Percentiles rank a stretch among this genome's conserved stretches.
Evolutionary conservation across 2,113 vertebrate species (phyloP).

Genomic region (Datnioides undecimradiatus): DNA sequence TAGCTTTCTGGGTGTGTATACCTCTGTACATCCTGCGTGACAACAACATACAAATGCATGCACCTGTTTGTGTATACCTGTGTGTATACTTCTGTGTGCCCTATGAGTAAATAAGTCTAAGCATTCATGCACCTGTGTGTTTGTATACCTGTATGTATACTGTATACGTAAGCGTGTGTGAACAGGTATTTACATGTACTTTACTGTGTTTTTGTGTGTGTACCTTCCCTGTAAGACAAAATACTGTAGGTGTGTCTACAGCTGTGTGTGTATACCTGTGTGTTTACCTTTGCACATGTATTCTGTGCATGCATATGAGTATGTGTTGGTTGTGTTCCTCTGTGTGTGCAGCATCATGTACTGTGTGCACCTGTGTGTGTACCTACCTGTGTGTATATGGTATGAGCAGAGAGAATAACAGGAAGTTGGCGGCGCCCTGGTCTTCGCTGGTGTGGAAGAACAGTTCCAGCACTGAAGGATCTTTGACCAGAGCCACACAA

Average conservation of each 20-base stretch:
- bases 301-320: conserved; percentile 84
- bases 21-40: too few relatives aligned
- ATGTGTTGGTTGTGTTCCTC: not conserved
- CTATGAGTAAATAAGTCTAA: too few relatives aligned
- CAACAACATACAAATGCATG: too few relatives aligned
- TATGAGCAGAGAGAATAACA: conserved; percentile 91
- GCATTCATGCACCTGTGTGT: too few relatives aligned
- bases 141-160: too few relatives aligned
- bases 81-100: too few relatives aligned
- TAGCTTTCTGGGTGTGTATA: too few relatives aligned
- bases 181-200: too few relatives aligned
- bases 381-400: not conserved
- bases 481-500: conserved; percentile 92
- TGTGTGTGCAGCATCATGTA: not conserved
- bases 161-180: too few relatives aligned
- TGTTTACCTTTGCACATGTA: conserved; percentile 69
- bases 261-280: not conserved
- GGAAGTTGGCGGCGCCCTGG: conserved; percentile 96
- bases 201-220: too few relatives aligned
- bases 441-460: conserved; percentile 97
- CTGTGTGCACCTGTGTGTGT: not conserved
- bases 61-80: too few relatives aligned
- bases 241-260: not conserved
- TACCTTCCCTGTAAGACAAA: too few relatives aligned
- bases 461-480: conserved; percentile 94